Conservation (phyloP, 2,888 invertebrate species). For the Phaedon cochleariae region DNA sequence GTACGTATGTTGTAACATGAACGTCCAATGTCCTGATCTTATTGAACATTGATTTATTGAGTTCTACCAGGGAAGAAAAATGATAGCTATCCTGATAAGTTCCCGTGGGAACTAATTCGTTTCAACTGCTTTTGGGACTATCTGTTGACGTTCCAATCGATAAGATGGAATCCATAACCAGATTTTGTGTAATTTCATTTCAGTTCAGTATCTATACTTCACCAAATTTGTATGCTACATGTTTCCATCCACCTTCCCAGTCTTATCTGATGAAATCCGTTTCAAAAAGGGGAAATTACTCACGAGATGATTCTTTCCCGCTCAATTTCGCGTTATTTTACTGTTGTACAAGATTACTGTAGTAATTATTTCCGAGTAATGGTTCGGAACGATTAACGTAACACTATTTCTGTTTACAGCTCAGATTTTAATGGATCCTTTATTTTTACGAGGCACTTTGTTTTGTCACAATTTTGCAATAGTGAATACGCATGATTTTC, state of each 20-base stretch:
- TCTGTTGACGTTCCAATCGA: background rate
- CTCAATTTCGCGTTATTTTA: constrained; percentile 45
- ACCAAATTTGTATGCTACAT: background rate
- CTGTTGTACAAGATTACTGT: constrained; percentile 42
- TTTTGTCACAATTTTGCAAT: background rate
- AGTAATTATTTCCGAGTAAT: constrained; percentile 49
- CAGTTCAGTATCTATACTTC: background rate
- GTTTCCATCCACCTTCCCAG: background rate
- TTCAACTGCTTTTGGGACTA: background rate
- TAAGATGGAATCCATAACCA: background rate
- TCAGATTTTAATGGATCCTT: constrained; percentile 44
- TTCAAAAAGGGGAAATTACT: constrained; percentile 13
- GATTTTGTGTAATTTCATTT: too few species aligned
- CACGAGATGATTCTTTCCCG: constrained; percentile 25
- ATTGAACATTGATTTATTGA: background rate
- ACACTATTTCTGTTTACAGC: constrained; percentile 45
- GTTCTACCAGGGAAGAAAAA: background rate
- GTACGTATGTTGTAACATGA: too few species aligned
- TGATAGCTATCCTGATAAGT: background rate
- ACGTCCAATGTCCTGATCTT: too few species aligned
- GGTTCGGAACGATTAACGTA: constrained; percentile 47
- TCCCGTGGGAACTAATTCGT: background rate
- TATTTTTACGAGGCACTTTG: constrained; percentile 11
- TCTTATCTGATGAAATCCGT: background rate
- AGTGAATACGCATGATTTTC: too few species aligned